phyloP scores from a whole-genome alignment of 2,888 invertebrate genomes.

The Agriopis aurantiaria region DNA sequence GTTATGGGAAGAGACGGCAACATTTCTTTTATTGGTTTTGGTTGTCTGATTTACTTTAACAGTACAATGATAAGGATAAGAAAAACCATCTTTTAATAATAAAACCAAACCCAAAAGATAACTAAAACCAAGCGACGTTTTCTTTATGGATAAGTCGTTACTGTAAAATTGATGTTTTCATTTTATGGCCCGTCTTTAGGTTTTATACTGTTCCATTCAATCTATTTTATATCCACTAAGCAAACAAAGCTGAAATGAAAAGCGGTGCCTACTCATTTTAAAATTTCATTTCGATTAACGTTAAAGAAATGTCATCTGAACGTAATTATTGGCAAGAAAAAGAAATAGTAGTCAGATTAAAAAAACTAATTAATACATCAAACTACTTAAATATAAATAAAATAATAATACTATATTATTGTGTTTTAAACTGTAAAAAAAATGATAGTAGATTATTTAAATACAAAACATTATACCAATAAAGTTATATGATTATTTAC shows the following conservation, averaged over 20 bases:
- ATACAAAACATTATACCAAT: no score
- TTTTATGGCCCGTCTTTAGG: conserved; percentile 47
- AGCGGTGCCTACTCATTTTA: conserved; percentile 9
- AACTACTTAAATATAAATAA: no score
- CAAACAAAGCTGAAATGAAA: conserved; percentile 40
- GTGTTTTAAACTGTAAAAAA: no score
- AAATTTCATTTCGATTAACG: conserved; percentile 10
- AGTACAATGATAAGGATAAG: conserved; percentile 7
- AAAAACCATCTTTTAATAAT: conserved; percentile 19
- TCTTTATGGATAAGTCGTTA: conserved; percentile 42
- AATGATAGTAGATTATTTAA: no score
- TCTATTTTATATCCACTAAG: conserved; percentile 43
- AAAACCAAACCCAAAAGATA: conserved; percentile 18
- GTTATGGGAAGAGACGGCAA: no score
- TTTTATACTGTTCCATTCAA: conserved; percentile 47
- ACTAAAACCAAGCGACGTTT: conserved; percentile 26
- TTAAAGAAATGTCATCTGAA: background rate
- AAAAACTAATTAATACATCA: background rate
- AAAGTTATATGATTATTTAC: no score
- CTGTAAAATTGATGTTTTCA: conserved; percentile 43
- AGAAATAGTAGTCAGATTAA: background rate
- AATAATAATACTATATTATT: no score
- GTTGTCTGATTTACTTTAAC: no score
- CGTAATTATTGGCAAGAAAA: background rate
- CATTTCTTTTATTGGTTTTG: no score